Percentiles rank a stretch among this genome's conserved stretches.
Evolutionary conservation across 2,113 vertebrate species (phyloP).

Genomic region (Myxocyprinus asiaticus): DNA sequence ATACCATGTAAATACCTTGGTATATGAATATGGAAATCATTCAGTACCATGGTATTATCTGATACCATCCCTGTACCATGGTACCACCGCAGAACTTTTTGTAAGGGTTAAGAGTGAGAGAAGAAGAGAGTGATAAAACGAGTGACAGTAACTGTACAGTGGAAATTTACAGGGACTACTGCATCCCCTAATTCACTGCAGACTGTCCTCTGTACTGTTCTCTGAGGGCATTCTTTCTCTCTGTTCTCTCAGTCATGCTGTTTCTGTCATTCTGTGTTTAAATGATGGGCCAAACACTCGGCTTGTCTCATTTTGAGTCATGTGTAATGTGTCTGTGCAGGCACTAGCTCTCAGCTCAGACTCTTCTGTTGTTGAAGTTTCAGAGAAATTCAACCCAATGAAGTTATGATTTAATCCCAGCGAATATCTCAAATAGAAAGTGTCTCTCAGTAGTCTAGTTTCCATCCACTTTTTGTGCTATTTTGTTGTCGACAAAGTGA

Average conservation of each 20-base stretch:
- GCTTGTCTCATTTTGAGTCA: neutral
- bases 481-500: too few relatives aligned
- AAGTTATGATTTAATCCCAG: neutral
- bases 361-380: slow-evolving; percentile 11
- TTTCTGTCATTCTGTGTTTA: neutral
- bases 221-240: slow-evolving; percentile 14
- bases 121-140: neutral
- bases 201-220: slow-evolving; percentile 20
- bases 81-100: too few relatives aligned
- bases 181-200: slow-evolving; percentile 33
- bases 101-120: neutral
- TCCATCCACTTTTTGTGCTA: too few relatives aligned
- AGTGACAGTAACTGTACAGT: neutral
- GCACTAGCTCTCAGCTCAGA: neutral
- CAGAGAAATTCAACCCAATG: neutral
- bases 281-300: neutral
- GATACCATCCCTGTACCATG: neutral
- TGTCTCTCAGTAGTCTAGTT: neutral
- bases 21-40: too few relatives aligned
- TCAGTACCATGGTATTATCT: too few relatives aligned
- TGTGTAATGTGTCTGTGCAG: slow-evolving; percentile 5
- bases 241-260: neutral
- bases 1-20: too few relatives aligned
- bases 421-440: neutral
- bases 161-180: slow-evolving; percentile 34